These are phyloP conservation scores for Pygmarrhopalites habei DNA, from an alignment of 1,140 invertebrate species.

Conservation along the genomic window DNA sequence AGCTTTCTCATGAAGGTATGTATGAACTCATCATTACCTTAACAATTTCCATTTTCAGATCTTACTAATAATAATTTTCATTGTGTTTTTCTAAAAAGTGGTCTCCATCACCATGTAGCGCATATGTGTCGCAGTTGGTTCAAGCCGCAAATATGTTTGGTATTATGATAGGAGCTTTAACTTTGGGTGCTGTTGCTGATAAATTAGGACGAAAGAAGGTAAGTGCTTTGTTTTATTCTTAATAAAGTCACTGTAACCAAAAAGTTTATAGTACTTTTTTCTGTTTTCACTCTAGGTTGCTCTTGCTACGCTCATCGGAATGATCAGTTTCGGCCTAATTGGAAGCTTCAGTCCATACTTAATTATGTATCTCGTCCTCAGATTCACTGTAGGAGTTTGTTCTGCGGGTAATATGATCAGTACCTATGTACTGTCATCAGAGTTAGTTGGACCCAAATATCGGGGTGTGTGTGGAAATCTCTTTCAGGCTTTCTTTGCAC, in stretches of 20 bases:
- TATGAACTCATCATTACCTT: neutral
- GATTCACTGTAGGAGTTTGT: conserved; percentile 13
- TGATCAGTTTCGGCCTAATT: conserved; percentile 23
- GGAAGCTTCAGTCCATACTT: conserved; percentile 18
- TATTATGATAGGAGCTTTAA: neutral
- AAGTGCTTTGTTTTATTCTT: too few species aligned
- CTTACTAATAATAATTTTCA: neutral
- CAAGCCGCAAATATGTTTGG: conserved; percentile 15
- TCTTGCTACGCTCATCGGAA: conserved; percentile 22
- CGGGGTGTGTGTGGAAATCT: too few species aligned
- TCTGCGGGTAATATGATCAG: neutral
- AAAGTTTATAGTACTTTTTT: too few species aligned
- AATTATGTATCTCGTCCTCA: conserved; percentile 7
- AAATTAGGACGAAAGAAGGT: too few species aligned
- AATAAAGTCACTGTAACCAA: too few species aligned
- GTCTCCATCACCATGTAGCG: neutral
- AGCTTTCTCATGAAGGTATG: neutral
- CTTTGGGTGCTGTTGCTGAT: conserved; percentile 6
- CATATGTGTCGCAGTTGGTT: neutral
- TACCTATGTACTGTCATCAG: too few species aligned
- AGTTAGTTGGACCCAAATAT: too few species aligned
- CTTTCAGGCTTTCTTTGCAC: conserved; percentile 28
- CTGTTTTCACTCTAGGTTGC: neutral
- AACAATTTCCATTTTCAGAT: neutral
- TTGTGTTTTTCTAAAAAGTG: neutral